A percentile compares a stretch with the other conserved stretches of the same genome.
These are phyloP conservation scores for Calephelis virginiensis DNA, from an alignment of 1,140 invertebrate species.

Conservation along the genomic window DNA sequence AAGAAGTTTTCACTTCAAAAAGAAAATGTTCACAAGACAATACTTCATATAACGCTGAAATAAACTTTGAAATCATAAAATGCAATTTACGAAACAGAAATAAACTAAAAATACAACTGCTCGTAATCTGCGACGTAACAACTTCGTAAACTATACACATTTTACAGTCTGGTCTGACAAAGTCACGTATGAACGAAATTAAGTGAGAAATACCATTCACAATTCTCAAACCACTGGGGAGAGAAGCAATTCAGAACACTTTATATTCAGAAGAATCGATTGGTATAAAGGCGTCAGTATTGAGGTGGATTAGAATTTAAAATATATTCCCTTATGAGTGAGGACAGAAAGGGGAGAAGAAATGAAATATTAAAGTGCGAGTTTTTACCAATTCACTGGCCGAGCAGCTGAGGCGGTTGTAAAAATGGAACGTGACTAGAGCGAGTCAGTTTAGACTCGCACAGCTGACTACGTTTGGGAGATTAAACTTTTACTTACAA, in stretches of 20 bases:
- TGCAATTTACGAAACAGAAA: too few species aligned
- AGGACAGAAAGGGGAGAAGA: slow-evolving; percentile 21
- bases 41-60: too few species aligned
- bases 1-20: too few species aligned
- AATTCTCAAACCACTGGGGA: slow-evolving; percentile 27
- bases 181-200: slow-evolving; percentile 15
- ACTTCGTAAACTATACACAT: background rate
- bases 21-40: too few species aligned
- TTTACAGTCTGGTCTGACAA: background rate
- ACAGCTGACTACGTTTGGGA: slow-evolving; percentile 26
- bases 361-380: slow-evolving; percentile 57
- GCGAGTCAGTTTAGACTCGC: slow-evolving; percentile 26
- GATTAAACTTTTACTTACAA: slow-evolving; percentile 33
- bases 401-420: slow-evolving; percentile 57
- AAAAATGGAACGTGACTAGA: slow-evolving; percentile 59
- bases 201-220: slow-evolving; percentile 1
- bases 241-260: slow-evolving; percentile 40
- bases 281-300: slow-evolving; percentile 54
- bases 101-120: too few species aligned
- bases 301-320: slow-evolving; percentile 66
- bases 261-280: slow-evolving; percentile 62
- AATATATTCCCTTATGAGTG: slow-evolving; percentile 61
- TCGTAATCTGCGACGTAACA: too few species aligned
- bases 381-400: slow-evolving; percentile 50
- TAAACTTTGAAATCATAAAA: too few species aligned